Base-by-base conservation (phyloP, 1,140 invertebrate genomes). In the Apocrypta bakeri region DNA sequence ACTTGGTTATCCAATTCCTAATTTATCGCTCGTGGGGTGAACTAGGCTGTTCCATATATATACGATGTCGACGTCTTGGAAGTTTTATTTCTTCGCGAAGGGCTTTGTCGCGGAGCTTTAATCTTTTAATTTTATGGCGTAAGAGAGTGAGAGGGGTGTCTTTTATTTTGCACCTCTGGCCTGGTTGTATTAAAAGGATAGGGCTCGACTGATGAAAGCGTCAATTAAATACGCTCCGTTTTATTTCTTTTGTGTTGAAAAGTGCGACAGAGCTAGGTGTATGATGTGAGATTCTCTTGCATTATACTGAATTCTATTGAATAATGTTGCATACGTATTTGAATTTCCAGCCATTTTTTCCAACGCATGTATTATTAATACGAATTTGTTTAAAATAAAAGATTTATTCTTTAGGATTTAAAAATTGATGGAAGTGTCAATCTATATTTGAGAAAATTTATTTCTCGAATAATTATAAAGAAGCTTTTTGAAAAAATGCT, bases 1-100 rank as follows among this genome's bases (percentile, higher is more conserved):
- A 9, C 33, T 2, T 37, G 69, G 69, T 72, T 72, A 72, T 40
- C 69, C 69, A 72, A 72, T 72, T 72, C 69, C 33, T 37, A 72
- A 72, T 72, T 72, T 72, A 72, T 72, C 63, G 63, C 63, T n/a
- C 9, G 25, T 29, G 25, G 27, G 25, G 63, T 24, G 56, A 3
- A n/a, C 56, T 2, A 66, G 8, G 63, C 24, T 66, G 25, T 1
- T 25, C 63, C 25, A 25, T 25, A 37, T 9, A n/a, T 42, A 42
- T 48, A 48, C 14, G 42, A n/a, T n/a, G n/a, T n/a, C 42, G 42
- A 2, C 63, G 63, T 66, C 63, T 66, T 66, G 25, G 63, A 66
- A 66, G 24, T 66, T 66, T 66, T 66, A 66, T 66, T 66, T 66
- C 63, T 1, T 66, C 63, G 63, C 9, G 63, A 25, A 12, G 9